A percentile compares a stretch with the other conserved stretches of the same genome.
phyloP scores from a whole-genome alignment of 1,140 invertebrate genomes.

The Ditylenchus dipsaci region DNA sequence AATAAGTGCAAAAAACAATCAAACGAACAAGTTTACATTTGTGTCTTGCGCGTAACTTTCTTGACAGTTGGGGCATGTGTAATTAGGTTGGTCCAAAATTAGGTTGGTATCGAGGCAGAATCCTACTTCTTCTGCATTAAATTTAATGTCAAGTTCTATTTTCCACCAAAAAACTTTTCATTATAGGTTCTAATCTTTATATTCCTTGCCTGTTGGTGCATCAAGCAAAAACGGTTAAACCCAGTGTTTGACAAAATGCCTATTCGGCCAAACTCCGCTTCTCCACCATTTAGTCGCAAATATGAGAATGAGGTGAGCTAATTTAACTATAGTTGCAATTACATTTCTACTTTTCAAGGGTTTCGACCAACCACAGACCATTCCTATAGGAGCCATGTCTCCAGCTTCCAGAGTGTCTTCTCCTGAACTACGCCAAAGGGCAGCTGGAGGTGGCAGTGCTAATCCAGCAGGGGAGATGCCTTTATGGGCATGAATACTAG shows the following conservation, averaged over 20 bases:
- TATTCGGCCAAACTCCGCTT: background rate
- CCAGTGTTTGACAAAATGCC: background rate
- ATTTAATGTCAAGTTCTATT: too few species aligned
- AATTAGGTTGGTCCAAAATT: too few species aligned
- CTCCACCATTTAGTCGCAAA: background rate
- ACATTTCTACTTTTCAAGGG: background rate
- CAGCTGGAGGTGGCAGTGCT: background rate
- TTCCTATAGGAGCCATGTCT: background rate
- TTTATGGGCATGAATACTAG: constrained; percentile 2
- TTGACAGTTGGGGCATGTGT: too few species aligned
- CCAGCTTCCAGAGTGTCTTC: background rate
- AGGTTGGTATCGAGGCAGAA: too few species aligned
- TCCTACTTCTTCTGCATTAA: too few species aligned
- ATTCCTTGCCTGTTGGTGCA: constrained; percentile 41
- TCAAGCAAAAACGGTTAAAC: constrained; percentile 10
- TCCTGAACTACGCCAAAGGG: background rate
- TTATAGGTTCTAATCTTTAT: constrained; percentile 38
- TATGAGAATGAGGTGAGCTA: background rate
- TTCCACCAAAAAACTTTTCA: too few species aligned
- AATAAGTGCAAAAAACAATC: too few species aligned
- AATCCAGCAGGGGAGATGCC: background rate
- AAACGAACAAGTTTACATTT: too few species aligned
- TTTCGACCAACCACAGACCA: background rate
- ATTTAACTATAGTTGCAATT: background rate
- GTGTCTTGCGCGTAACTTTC: too few species aligned